These are phyloP conservation scores for Cephalotes varians DNA, from an alignment of 2,888 invertebrate species.

Conservation along the genomic window DNA sequence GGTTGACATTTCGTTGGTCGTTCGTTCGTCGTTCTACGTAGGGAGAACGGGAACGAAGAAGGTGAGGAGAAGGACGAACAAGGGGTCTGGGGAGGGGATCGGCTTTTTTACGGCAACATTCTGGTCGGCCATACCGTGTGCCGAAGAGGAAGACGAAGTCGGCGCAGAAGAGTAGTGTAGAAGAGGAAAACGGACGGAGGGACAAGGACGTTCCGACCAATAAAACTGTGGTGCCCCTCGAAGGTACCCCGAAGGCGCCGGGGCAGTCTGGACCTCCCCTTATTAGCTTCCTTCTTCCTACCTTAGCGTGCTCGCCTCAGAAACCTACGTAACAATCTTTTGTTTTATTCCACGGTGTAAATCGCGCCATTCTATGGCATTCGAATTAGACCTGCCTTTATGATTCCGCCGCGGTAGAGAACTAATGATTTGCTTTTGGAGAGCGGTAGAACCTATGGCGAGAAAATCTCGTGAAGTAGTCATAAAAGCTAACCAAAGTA, in stretches of 20 bases:
- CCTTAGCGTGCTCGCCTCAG: constrained; percentile 59
- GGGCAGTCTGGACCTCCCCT: constrained; percentile 79
- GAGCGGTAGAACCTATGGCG: background rate
- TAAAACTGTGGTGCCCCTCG: constrained; percentile 78
- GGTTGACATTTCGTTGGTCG: constrained; percentile 85
- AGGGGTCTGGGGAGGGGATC: constrained; percentile 68
- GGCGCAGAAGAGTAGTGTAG: constrained; percentile 52
- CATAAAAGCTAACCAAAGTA: constrained; percentile 28
- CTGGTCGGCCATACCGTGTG: constrained; percentile 81
- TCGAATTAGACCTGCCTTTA: constrained; percentile 69
- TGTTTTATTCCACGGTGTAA: constrained; percentile 82
- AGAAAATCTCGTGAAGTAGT: constrained; percentile 30
- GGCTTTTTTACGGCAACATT: constrained; percentile 83
- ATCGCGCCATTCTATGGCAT: constrained; percentile 80
- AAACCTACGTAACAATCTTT: constrained; percentile 75
- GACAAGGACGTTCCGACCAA: constrained; percentile 76
- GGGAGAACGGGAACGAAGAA: constrained; percentile 61
- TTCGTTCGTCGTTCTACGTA: constrained; percentile 74
- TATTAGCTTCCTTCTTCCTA: constrained; percentile 74
- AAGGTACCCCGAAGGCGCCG: constrained; percentile 79
- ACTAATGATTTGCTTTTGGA: constrained; percentile 31
- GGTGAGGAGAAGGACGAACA: constrained; percentile 70
- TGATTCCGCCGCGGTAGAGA: constrained; percentile 52
- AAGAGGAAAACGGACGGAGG: constrained; percentile 53
- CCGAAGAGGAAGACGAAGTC: constrained; percentile 71